These are phyloP conservation scores for Trichonephila inaurata DNA, from an alignment of 1,140 invertebrate species.

Conservation along the genomic window DNA sequence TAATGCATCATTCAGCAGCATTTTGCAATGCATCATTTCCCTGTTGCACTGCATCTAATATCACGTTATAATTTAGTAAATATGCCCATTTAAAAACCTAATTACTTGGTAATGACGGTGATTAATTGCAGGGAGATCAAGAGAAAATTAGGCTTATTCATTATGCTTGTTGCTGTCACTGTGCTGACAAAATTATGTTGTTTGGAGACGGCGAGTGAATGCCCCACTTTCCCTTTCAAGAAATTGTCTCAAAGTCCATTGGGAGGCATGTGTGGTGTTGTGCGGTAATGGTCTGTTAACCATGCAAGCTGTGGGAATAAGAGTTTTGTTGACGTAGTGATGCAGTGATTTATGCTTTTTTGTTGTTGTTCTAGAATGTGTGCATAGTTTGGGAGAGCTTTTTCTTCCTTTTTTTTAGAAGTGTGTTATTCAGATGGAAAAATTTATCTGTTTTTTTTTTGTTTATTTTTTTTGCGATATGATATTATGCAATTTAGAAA, in stretches of 20 bases:
- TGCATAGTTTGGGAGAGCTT: no score
- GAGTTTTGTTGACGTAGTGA: background rate
- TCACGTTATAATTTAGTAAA: background rate
- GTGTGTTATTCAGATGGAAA: no score
- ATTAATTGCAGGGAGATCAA: background rate
- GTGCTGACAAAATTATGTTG: conserved; percentile 13
- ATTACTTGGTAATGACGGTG: background rate
- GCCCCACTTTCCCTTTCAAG: background rate
- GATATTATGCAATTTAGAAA: no score
- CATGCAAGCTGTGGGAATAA: background rate
- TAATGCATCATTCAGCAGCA: no score
- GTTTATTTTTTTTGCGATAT: no score
- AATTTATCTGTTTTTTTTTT: no score
- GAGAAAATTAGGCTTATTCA: conserved; percentile 24
- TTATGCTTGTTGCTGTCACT: background rate
- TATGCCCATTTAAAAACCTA: conserved; percentile 18
- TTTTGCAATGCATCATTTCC: no score
- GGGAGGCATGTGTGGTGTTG: background rate
- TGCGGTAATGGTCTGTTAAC: background rate
- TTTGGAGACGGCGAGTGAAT: background rate
- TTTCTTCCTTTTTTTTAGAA: no score
- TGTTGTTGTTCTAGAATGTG: background rate
- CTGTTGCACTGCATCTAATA: background rate
- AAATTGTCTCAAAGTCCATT: background rate
- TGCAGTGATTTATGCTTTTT: background rate